phyloP scores from a whole-genome alignment of 2,888 invertebrate species.

The Creontiades dilutus region DNA sequence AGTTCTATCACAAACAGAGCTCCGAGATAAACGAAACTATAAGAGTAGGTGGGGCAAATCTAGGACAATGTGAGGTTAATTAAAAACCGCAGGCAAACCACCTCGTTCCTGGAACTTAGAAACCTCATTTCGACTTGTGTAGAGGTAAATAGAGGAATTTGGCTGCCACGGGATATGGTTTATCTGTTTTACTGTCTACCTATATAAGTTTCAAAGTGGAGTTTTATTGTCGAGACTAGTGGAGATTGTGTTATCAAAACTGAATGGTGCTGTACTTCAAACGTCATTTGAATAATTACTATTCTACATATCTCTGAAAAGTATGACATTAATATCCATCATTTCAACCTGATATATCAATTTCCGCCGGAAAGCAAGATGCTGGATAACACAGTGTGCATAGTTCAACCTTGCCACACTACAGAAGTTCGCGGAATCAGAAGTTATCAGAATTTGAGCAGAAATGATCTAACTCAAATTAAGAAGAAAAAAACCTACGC shows the following conservation, averaged over 20 bases:
- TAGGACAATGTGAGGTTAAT: neutral
- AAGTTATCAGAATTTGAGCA: too few relatives aligned
- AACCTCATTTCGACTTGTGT: neutral
- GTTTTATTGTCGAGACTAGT: constrained; percentile 7
- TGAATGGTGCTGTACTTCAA: neutral
- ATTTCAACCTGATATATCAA: too few relatives aligned
- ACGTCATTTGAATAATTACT: neutral
- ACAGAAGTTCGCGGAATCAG: too few relatives aligned
- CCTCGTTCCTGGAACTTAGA: neutral
- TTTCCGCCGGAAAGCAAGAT: too few relatives aligned
- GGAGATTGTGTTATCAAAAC: neutral
- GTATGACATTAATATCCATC: too few relatives aligned
- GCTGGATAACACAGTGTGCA: too few relatives aligned
- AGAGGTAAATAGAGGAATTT: neutral
- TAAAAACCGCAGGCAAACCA: neutral
- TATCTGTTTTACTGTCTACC: neutral
- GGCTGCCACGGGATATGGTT: neutral
- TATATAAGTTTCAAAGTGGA: neutral
- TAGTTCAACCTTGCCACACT: too few relatives aligned
- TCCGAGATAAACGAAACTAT: neutral
- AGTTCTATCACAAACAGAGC: constrained; percentile 23
- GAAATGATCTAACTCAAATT: too few relatives aligned
- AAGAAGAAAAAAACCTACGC: too few relatives aligned
- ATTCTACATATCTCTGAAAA: too few relatives aligned
- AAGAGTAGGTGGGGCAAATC: neutral